Percentiles rank a stretch among this genome's conserved stretches.
These are phyloP conservation scores for Polia nebulosa DNA, from an alignment of 2,888 invertebrate species.

Conservation along the genomic window DNA sequence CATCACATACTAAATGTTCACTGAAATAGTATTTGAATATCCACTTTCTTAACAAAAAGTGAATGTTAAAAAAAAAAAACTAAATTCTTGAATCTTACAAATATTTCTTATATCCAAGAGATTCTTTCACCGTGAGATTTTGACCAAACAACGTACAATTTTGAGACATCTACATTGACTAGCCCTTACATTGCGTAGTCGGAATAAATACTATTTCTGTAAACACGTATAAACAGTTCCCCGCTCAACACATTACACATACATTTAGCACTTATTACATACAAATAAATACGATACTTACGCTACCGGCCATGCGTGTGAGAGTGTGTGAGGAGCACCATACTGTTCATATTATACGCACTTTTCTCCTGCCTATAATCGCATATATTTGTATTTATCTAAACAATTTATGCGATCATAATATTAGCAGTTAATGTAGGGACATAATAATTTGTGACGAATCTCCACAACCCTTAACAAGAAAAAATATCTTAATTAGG, in stretches of 20 bases:
- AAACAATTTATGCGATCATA: not conserved
- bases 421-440: not conserved
- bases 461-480: not conserved
- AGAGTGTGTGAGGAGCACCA: conserved; percentile 22
- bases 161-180: conserved; percentile 29
- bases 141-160: not conserved
- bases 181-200: conserved; percentile 32
- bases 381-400: not conserved
- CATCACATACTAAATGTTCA: conserved; percentile 56
- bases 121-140: conserved; percentile 22
- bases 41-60: not conserved
- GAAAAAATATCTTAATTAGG: conserved; percentile 6
- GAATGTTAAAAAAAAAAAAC: not conserved
- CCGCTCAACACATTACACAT: conserved; percentile 71
- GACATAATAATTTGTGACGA: conserved; percentile 9
- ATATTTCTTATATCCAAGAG: conserved; percentile 4
- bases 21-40: conserved; percentile 59
- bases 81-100: not conserved
- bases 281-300: conserved; percentile 82
- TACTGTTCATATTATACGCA: conserved; percentile 29
- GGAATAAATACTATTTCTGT: conserved; percentile 65
- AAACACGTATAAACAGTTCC: conserved; percentile 50
- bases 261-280: conserved; percentile 80
- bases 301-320: conserved; percentile 66
- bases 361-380: not conserved